These are phyloP conservation scores for Halcyon chelicuti DNA, from an alignment of 2,797 vertebrate species.

Conservation along the genomic window DNA sequence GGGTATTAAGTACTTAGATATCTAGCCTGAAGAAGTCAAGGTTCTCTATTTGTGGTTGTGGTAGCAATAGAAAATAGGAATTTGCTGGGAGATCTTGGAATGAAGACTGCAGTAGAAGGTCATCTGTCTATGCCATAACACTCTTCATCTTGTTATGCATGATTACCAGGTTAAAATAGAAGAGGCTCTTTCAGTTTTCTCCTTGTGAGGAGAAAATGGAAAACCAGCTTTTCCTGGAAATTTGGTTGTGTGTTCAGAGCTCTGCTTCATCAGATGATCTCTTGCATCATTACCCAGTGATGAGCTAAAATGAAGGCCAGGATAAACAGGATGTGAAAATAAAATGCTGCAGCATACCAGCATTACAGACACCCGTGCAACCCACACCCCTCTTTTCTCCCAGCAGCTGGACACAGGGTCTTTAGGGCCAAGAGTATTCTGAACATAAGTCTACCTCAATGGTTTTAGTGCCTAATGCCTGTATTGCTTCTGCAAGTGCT, in stretches of 20 bases:
- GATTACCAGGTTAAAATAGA: neutral
- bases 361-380: neutral
- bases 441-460: neutral
- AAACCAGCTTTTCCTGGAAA: neutral
- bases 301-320: slow-evolving; percentile 8
- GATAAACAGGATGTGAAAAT: slow-evolving; percentile 40
- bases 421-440: neutral
- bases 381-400: neutral
- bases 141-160: neutral
- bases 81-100: neutral
- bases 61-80: neutral
- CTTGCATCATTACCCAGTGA: slow-evolving; percentile 8
- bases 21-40: neutral
- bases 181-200: neutral
- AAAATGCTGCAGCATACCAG: neutral
- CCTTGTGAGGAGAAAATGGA: neutral
- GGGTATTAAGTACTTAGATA: neutral
- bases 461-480: neutral
- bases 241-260: neutral
- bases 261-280: slow-evolving; percentile 25
- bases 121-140: neutral
- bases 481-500: neutral
- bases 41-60: neutral
- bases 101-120: neutral
- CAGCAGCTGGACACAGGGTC: neutral